Conservation (phyloP, 2,113 vertebrate genomes). For the Regulus satrapa region DNA sequence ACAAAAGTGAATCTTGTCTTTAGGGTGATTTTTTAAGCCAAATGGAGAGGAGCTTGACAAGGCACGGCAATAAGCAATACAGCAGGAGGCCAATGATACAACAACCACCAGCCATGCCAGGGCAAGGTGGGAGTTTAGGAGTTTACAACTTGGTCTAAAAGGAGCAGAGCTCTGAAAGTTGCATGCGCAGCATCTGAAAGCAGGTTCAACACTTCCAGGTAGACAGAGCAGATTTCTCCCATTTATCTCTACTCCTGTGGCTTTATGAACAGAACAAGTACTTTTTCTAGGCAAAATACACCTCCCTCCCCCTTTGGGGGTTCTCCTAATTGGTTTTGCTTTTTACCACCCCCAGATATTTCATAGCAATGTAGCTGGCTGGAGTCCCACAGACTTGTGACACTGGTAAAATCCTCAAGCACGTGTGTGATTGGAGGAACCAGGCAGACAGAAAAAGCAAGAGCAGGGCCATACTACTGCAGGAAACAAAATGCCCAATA, state of each 20-base stretch:
- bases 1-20: not conserved
- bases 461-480: not conserved
- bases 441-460: not conserved
- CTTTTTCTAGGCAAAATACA: not conserved
- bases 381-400: not conserved
- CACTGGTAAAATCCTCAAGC: not conserved
- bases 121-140: not conserved
- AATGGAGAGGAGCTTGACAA: not conserved
- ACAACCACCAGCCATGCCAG: not conserved
- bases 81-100: not conserved
- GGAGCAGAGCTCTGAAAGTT: not conserved
- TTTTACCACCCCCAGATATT: not conserved
- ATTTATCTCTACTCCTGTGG: not conserved
- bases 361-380: not conserved
- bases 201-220: not conserved
- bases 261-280: not conserved
- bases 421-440: not conserved
- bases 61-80: not conserved
- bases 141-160: not conserved
- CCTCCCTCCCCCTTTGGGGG: fast-evolving
- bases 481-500: not conserved
- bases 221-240: not conserved
- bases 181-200: not conserved
- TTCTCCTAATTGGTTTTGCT: not conserved
- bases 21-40: not conserved